These are phyloP conservation scores for Meandrina meandrites DNA, from an alignment of 92 coral and sea anemone species.

Conservation along the genomic window DNA sequence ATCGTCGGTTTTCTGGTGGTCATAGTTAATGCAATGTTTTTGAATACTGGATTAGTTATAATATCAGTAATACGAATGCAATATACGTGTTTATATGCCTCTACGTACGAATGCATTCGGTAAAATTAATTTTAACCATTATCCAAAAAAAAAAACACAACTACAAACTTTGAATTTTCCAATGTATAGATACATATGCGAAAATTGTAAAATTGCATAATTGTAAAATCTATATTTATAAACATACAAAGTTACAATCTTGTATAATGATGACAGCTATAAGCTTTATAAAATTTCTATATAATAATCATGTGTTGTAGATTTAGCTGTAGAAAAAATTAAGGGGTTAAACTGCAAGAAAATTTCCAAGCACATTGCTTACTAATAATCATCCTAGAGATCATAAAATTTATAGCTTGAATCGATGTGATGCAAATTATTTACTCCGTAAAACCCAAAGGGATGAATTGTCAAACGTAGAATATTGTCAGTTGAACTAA, in stretches of 20 bases:
- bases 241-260: not conserved
- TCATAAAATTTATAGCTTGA: too few relatives aligned
- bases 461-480: not conserved
- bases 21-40: not conserved
- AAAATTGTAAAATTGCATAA: too few relatives aligned
- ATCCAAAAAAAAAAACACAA: too few relatives aligned
- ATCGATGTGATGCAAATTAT: too few relatives aligned
- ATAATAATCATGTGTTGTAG: not conserved
- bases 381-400: too few relatives aligned
- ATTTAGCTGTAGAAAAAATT: not conserved
- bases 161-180: not conserved
- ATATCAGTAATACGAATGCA: not conserved
- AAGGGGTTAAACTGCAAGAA: not conserved
- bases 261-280: not conserved
- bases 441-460: too few relatives aligned
- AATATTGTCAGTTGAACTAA: not conserved
- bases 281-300: not conserved
- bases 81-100: not conserved
- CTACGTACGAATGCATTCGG: not conserved
- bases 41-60: not conserved
- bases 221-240: not conserved
- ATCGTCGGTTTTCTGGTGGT: not conserved
- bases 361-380: too few relatives aligned
- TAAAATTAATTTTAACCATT: not conserved
- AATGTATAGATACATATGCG: not conserved